Evolutionary conservation across 2,888 invertebrate genomes (phyloP).

Genomic region (Drosophila fulvimacula): DNA sequence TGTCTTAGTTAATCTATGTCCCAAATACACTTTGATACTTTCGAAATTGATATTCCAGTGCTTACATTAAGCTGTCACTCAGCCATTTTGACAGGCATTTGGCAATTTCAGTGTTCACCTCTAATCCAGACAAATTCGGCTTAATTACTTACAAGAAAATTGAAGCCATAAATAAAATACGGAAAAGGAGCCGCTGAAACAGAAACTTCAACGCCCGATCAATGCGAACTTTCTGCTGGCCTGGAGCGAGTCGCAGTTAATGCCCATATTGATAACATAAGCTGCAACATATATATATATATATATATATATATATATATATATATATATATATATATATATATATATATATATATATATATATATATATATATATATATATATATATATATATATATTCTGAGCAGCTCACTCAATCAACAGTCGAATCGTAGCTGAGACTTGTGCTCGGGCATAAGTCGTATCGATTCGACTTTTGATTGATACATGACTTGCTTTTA

Average conservation of each 20-base stretch:
- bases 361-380: constrained; percentile 20
- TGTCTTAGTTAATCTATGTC: not conserved
- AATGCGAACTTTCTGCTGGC: constrained; percentile 17
- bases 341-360: not conserved
- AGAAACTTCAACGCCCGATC: constrained; percentile 54
- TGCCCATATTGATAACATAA: constrained; percentile 77
- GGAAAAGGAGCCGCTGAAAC: constrained; percentile 47
- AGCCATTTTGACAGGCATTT: constrained; percentile 49
- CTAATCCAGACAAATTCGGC: constrained; percentile 75
- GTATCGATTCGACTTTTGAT: constrained; percentile 79
- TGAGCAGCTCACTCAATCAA: constrained; percentile 48
- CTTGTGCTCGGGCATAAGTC: constrained; percentile 57
- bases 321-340: not conserved
- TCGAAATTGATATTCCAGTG: not conserved
- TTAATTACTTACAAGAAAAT: constrained; percentile 76
- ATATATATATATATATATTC: not conserved
- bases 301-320: constrained; percentile 19
- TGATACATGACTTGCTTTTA: constrained; percentile 57
- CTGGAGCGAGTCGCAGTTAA: constrained; percentile 35
- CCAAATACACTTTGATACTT: not conserved
- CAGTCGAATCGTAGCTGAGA: constrained; percentile 27
- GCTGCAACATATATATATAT: constrained; percentile 42
- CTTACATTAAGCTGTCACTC: constrained; percentile 35
- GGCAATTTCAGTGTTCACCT: constrained; percentile 54
- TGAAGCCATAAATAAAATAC: constrained; percentile 74